These are phyloP conservation scores for Ellobius talpinus DNA, from an alignment of 2,113 vertebrate genomes.

Conservation along the genomic window DNA sequence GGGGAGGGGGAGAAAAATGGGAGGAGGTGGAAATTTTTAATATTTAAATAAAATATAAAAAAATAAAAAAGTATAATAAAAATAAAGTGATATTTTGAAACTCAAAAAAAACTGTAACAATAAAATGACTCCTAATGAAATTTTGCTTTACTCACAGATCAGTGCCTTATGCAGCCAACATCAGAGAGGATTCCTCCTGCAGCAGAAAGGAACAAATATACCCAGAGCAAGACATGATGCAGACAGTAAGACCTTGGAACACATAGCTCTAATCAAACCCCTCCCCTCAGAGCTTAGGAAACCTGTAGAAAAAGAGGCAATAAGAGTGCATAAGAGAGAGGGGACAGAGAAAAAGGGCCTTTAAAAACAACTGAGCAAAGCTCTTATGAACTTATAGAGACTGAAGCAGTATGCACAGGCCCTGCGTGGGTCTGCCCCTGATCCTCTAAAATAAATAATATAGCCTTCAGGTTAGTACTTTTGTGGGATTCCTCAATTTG, in stretches of 20 bases:
- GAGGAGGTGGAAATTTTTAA: no score
- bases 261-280: not conserved
- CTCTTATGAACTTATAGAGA: not conserved
- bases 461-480: not conserved
- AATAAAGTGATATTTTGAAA: no score
- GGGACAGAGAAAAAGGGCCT: not conserved
- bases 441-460: not conserved
- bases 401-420: not conserved
- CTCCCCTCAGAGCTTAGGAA: not conserved
- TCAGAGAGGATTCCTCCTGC: not conserved
- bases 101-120: not conserved
- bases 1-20: no score
- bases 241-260: not conserved
- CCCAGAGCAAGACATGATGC: not conserved
- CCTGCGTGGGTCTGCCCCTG: not conserved
- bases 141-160: not conserved
- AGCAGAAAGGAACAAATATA: not conserved
- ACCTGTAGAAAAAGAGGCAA: not conserved
- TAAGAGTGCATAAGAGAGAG: not conserved
- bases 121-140: not conserved
- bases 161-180: not conserved
- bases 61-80: no score
- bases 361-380: not conserved
- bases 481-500: not conserved
- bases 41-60: no score